Conservation (phyloP, 1,140 invertebrate genomes). For the Aphelenchoides fujianensis region DNA sequence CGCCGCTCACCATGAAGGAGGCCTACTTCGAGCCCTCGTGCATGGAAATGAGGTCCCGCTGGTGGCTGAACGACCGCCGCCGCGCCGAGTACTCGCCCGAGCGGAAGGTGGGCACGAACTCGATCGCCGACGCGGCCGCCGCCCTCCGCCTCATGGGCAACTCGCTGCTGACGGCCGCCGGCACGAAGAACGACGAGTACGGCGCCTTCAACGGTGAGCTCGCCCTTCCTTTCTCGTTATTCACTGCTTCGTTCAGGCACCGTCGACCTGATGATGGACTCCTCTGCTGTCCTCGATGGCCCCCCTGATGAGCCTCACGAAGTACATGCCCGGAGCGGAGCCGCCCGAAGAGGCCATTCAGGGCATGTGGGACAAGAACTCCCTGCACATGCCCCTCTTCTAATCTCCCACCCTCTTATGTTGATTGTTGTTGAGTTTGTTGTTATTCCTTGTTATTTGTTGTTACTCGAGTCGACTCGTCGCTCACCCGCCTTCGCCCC, state of each 20-base stretch:
- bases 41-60: slow-evolving; percentile 41
- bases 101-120: slow-evolving; percentile 21
- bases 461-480: background rate
- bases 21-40: slow-evolving; percentile 34
- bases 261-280: slow-evolving; percentile 51
- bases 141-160: slow-evolving; percentile 47
- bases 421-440: slow-evolving; percentile 20
- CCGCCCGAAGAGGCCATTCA: slow-evolving; percentile 33
- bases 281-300: slow-evolving; percentile 47
- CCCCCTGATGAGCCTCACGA: slow-evolving; percentile 38
- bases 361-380: slow-evolving; percentile 40
- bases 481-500: background rate
- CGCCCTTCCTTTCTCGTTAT: background rate
- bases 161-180: slow-evolving; percentile 41
- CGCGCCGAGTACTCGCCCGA: slow-evolving; percentile 35
- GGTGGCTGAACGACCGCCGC: slow-evolving; percentile 46
- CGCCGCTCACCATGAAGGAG: slow-evolving; percentile 37
- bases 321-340: slow-evolving; percentile 37
- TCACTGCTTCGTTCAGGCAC: slow-evolving; percentile 30
- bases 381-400: slow-evolving; percentile 50
- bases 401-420: slow-evolving; percentile 18
- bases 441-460: background rate
- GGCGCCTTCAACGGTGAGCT: slow-evolving; percentile 40
- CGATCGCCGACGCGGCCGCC: slow-evolving; percentile 34
- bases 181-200: slow-evolving; percentile 40